Evolutionary conservation across 2,797 vertebrate genomes (phyloP).

Genomic region (Macropodus opercularis): DNA sequence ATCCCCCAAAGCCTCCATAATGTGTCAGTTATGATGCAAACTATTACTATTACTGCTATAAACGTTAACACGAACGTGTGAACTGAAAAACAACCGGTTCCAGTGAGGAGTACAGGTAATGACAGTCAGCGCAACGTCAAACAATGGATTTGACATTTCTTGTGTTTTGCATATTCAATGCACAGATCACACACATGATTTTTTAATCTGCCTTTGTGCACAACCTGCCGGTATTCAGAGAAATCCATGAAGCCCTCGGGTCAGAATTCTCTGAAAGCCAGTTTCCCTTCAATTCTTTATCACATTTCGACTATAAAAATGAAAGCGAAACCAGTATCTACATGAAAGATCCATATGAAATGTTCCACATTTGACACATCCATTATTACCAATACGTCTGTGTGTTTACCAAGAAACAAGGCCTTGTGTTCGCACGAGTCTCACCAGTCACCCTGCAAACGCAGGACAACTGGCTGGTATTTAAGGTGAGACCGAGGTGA

Average conservation of each 20-base stretch:
- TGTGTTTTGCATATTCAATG: too few species aligned
- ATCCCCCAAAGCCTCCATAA: too few species aligned
- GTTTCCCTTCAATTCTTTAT: neutral
- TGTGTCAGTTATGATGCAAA: too few species aligned
- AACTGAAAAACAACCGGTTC: too few species aligned
- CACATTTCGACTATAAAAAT: neutral
- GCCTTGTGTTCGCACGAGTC: too few species aligned
- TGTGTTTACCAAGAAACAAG: neutral
- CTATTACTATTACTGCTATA: too few species aligned
- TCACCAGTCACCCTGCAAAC: constrained; percentile 17
- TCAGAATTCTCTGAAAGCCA: neutral
- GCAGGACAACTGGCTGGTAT: constrained; percentile 7
- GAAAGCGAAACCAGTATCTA: neutral
- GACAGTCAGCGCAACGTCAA: too few species aligned
- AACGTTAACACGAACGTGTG: too few species aligned
- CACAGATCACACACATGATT: too few species aligned
- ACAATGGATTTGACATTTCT: too few species aligned
- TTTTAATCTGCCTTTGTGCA: neutral
- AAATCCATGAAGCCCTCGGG: too few species aligned
- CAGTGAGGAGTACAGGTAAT: too few species aligned
- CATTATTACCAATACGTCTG: neutral
- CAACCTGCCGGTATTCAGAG: neutral
- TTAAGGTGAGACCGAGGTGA: neutral
- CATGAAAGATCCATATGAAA: neutral
- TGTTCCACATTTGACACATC: neutral